phyloP scores from a whole-genome alignment of 2,113 vertebrate species.

The Pachyramphus minor region DNA sequence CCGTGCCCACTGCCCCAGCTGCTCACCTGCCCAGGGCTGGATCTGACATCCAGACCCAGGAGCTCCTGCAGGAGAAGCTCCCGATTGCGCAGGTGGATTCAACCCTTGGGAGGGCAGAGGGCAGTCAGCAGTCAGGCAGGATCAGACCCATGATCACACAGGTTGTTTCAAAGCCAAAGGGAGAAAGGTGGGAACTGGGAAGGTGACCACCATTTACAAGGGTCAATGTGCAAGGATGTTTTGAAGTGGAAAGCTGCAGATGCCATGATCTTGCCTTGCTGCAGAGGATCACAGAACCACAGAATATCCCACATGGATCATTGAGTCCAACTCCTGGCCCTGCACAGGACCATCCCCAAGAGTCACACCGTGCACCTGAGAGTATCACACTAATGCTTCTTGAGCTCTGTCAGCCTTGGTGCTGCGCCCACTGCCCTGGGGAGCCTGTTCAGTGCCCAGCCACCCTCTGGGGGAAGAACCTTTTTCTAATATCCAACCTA shows the following conservation, averaged over 20 bases:
- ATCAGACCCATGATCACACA: not conserved
- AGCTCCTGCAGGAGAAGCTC: fast-evolving
- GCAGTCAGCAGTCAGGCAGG: not conserved
- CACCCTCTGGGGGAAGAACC: not conserved
- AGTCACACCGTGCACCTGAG: not conserved
- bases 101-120: not conserved
- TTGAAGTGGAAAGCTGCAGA: not conserved
- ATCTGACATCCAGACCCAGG: not conserved
- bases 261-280: fast-evolving
- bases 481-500: not conserved
- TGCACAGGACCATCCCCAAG: not conserved
- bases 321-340: not conserved
- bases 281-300: not conserved
- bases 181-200: not conserved
- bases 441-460: not conserved
- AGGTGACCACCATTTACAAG: fast-evolving
- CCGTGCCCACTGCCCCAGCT: fast-evolving
- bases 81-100: fast-evolving
- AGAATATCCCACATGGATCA: not conserved
- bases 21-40: fast-evolving
- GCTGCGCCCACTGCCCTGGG: not conserved
- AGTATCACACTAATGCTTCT: not conserved
- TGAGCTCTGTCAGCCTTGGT: not conserved
- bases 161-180: not conserved
- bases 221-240: not conserved